Evolutionary conservation across 2,888 invertebrate genomes (phyloP).

Genomic region (Drosophila siamana): DNA sequence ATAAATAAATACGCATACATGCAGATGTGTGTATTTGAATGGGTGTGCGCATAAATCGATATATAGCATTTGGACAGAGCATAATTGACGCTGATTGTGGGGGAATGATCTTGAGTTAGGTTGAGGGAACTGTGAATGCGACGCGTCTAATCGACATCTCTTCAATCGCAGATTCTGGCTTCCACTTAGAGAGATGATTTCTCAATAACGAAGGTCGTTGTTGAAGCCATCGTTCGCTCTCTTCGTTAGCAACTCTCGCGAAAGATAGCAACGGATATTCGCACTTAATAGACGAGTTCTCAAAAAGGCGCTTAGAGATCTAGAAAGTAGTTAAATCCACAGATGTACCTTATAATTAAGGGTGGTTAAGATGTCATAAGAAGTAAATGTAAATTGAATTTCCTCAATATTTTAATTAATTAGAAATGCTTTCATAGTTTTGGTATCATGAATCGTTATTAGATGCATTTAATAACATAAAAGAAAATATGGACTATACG

Average conservation of each 20-base stretch:
- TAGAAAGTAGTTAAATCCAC: not conserved
- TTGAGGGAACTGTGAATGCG: constrained; percentile 54
- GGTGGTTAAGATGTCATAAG: not conserved
- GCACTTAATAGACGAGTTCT: not conserved
- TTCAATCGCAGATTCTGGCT: not conserved
- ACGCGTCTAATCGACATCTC: constrained; percentile 1
- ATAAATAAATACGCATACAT: constrained; percentile 26
- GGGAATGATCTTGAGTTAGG: constrained; percentile 57
- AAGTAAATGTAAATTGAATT: not conserved
- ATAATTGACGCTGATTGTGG: constrained; percentile 76
- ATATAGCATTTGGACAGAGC: constrained; percentile 36
- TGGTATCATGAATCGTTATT: no score
- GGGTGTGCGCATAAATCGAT: constrained; percentile 38
- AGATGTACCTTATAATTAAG: not conserved
- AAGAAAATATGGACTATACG: no score
- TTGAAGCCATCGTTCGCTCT: constrained; percentile 2
- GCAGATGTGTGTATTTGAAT: constrained; percentile 15
- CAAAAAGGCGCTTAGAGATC: not conserved
- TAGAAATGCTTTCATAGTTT: no score
- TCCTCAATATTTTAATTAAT: no score
- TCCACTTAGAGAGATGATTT: constrained; percentile 6
- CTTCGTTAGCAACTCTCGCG: not conserved
- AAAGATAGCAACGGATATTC: not conserved
- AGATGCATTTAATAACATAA: no score
- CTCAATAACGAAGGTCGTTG: constrained; percentile 16